phyloP scores from a whole-genome alignment of 2,888 invertebrate species.

The Alloscopus bannaensis region DNA sequence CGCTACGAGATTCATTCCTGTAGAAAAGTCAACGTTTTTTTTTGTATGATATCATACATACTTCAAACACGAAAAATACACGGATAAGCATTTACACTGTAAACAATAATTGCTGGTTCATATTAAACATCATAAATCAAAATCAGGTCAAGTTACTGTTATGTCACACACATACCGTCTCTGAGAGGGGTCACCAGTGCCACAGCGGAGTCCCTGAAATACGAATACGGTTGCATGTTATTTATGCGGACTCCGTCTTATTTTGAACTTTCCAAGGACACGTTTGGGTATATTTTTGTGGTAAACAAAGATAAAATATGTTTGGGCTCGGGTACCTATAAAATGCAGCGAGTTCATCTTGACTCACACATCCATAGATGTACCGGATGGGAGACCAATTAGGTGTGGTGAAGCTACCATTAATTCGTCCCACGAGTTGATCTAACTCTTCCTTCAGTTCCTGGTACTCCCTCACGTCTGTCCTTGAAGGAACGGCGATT shows the following conservation, averaged over 20 bases:
- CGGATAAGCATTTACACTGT: too few species aligned
- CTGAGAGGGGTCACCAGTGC: slow-evolving; percentile 91
- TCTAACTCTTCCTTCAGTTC: slow-evolving; percentile 94
- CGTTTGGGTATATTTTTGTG: too few species aligned
- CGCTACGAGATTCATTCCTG: slow-evolving; percentile 63
- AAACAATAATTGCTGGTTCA: too few species aligned
- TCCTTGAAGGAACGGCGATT: slow-evolving; percentile 91
- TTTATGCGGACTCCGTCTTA: too few species aligned
- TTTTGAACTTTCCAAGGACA: too few species aligned
- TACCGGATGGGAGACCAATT: slow-evolving; percentile 95
- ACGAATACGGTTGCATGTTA: too few species aligned
- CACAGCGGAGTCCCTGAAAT: slow-evolving; percentile 85
- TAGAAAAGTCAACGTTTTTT: too few species aligned
- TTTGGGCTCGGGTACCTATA: slow-evolving; percentile 83
- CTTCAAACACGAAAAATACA: too few species aligned
- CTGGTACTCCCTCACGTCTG: slow-evolving; percentile 92
- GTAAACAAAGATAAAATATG: background rate
- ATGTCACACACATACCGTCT: slow-evolving; percentile 58
- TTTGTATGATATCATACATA: too few species aligned
- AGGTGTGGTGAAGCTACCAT: slow-evolving; percentile 91
- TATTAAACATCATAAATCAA: too few species aligned
- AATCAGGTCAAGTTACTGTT: too few species aligned
- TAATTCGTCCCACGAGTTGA: slow-evolving; percentile 90
- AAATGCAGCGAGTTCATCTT: slow-evolving; percentile 89
- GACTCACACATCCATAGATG: slow-evolving; percentile 91